Percentiles rank a stretch among this genome's conserved stretches.
These are phyloP conservation scores for Falco cherrug DNA, from an alignment of 2,797 vertebrate genomes.

Conservation along the genomic window DNA sequence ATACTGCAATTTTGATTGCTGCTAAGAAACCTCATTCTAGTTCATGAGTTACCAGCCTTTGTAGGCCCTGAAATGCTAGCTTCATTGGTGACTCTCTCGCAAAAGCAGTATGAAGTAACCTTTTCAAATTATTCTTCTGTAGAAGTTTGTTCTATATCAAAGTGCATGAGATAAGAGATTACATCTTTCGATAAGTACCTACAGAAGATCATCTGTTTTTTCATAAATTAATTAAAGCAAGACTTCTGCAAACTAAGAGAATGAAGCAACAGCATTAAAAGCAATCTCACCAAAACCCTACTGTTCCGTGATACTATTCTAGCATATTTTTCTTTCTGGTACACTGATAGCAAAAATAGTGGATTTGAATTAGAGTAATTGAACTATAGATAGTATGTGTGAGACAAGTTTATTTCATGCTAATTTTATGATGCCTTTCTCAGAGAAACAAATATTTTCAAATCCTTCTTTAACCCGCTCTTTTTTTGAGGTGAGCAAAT, in stretches of 20 bases:
- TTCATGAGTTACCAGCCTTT: not conserved
- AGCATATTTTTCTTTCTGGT: not conserved
- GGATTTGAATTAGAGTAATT: not conserved
- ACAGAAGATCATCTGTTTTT: not conserved
- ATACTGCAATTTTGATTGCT: not conserved
- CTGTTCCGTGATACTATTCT: not conserved
- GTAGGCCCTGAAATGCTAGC: not conserved
- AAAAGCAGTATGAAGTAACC: not conserved
- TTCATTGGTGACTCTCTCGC: not conserved
- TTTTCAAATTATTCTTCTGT: not conserved
- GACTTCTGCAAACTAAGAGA: not conserved
- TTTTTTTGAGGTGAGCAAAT: not conserved
- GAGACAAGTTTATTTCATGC: not conserved
- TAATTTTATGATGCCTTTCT: not conserved
- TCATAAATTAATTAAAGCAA: slow-evolving; percentile 5
- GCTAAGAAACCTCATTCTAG: not conserved
- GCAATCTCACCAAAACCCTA: not conserved
- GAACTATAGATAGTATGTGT: not conserved
- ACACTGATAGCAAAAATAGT: not conserved
- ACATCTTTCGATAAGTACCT: not conserved
- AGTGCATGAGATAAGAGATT: not conserved
- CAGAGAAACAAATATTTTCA: not conserved
- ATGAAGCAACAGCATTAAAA: not conserved
- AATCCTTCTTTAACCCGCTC: not conserved
- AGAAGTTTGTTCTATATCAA: not conserved